A percentile compares a stretch with the other conserved stretches of the same genome.
Evolutionary conservation across 2,113 vertebrate species (phyloP).

Genomic region (Monopterus albus): DNA sequence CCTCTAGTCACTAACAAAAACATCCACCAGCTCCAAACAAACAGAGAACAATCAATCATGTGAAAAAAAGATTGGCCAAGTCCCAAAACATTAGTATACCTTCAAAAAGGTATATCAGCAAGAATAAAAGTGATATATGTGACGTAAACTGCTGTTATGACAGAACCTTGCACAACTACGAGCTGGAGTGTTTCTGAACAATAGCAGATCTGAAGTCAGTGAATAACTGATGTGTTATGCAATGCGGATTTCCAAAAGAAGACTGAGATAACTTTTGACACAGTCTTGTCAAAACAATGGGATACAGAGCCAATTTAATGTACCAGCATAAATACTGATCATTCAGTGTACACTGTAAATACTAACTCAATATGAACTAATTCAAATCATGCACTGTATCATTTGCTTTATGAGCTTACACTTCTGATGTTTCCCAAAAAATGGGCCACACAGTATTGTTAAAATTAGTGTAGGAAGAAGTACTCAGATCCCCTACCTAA

Average conservation of each 20-base stretch:
- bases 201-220: not conserved
- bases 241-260: not conserved
- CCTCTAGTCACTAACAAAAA: constrained; percentile 15
- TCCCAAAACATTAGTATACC: not conserved
- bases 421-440: too few relatives aligned
- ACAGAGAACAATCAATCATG: not conserved
- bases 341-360: not conserved
- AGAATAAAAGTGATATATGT: not conserved
- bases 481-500: too few relatives aligned
- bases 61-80: not conserved
- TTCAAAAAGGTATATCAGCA: not conserved
- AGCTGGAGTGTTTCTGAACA: not conserved
- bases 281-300: constrained; percentile 16
- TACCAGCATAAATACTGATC: not conserved
- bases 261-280: constrained; percentile 32
- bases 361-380: not conserved
- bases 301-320: not conserved
- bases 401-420: not conserved
- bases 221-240: not conserved
- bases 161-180: not conserved
- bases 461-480: too few relatives aligned
- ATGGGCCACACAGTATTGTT: too few relatives aligned
- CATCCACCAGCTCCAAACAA: constrained; percentile 37
- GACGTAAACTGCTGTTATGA: not conserved
- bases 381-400: too few relatives aligned